These are phyloP conservation scores for Coleophora deauratella DNA, from an alignment of 2,888 invertebrate genomes.

Conservation along the genomic window DNA sequence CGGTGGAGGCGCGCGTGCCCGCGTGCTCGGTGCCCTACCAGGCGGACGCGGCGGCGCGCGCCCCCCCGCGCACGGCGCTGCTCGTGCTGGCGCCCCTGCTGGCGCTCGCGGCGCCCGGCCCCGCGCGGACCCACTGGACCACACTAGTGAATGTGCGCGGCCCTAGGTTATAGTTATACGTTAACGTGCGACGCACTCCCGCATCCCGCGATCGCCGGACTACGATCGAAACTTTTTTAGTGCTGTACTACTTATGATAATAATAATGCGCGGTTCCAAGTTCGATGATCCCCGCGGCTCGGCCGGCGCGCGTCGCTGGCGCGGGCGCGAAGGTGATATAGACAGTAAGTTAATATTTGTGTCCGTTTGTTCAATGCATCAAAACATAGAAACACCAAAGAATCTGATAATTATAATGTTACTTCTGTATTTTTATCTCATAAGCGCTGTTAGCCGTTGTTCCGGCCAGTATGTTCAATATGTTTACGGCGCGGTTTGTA, in stretches of 20 bases:
- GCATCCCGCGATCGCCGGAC: constrained; percentile 52
- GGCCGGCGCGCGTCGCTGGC: constrained; percentile 30
- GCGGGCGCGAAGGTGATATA: constrained; percentile 39
- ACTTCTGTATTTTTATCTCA: constrained; percentile 37
- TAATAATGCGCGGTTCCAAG: constrained; percentile 59
- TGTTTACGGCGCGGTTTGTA: constrained; percentile 37
- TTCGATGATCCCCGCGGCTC: constrained; percentile 45
- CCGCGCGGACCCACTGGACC: constrained; percentile 60
- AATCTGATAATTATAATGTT: constrained; percentile 22
- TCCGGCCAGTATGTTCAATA: constrained; percentile 56
- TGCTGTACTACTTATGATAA: constrained; percentile 67
- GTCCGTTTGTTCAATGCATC: constrained; percentile 58
- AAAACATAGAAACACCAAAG: constrained; percentile 64
- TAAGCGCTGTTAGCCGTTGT: constrained; percentile 56
- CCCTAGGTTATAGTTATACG: constrained; percentile 72
- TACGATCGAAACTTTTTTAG: constrained; percentile 66
- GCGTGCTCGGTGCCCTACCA: constrained; percentile 86
- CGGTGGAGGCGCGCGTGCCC: constrained; percentile 80
- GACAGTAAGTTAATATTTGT: constrained; percentile 64
- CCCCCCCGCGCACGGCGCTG: constrained; percentile 20
- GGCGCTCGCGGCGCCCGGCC: constrained; percentile 18
- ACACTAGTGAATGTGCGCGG: constrained; percentile 69
- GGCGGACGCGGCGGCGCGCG: constrained; percentile 65
- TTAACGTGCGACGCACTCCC: constrained; percentile 62
- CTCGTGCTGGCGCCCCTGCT: constrained; percentile 26